These are phyloP conservation scores for Ichneumoninae sp. DNA, from an alignment of 2,888 invertebrate species.

Conservation along the genomic window DNA sequence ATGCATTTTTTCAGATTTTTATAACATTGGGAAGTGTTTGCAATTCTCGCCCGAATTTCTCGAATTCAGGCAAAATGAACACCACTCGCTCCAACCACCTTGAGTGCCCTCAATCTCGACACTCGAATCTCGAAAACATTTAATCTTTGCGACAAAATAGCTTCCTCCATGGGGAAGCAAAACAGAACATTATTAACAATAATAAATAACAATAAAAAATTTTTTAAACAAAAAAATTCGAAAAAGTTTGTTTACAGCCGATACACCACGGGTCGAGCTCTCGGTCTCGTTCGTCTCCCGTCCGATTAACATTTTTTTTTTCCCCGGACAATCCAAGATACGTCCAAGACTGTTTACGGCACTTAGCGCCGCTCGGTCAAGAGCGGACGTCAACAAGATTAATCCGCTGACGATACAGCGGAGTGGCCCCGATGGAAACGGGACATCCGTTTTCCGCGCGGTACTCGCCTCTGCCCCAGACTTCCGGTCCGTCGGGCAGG, in stretches of 20 bases:
- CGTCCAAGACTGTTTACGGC: not conserved
- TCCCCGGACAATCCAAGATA: not conserved
- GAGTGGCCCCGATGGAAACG: slow-evolving; percentile 64
- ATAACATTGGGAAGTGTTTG: too few species aligned
- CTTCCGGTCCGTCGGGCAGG: slow-evolving; percentile 43
- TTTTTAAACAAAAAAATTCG: slow-evolving; percentile 32
- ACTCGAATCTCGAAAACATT: too few species aligned
- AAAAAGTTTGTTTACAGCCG: slow-evolving; percentile 24
- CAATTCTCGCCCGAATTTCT: too few species aligned
- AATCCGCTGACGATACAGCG: not conserved
- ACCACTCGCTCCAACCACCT: too few species aligned
- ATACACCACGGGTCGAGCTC: slow-evolving; percentile 17
- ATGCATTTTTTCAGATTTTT: too few species aligned
- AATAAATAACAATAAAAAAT: slow-evolving; percentile 27
- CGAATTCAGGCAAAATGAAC: too few species aligned
- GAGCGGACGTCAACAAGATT: not conserved
- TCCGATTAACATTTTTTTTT: not conserved
- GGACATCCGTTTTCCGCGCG: slow-evolving; percentile 73
- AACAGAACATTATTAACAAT: too few species aligned
- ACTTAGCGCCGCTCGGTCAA: not conserved
- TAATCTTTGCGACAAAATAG: too few species aligned
- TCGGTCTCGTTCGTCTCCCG: not conserved
- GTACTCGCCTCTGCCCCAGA: slow-evolving; percentile 9
- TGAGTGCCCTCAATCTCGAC: too few species aligned
- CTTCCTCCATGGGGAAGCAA: too few species aligned